phyloP scores from a whole-genome alignment of 2,888 invertebrate species.

The Incurvaria masculella region DNA sequence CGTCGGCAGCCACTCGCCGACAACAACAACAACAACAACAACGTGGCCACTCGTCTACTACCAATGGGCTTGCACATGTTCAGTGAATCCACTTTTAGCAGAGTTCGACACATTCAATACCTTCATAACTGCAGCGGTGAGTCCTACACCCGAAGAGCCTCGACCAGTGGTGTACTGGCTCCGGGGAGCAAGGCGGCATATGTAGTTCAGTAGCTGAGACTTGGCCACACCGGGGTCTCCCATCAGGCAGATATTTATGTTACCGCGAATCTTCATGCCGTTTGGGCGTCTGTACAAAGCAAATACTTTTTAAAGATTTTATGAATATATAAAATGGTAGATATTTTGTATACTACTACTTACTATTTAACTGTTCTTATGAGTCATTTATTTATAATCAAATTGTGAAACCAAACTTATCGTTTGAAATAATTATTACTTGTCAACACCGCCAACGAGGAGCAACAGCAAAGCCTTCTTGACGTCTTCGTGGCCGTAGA shows the following conservation, averaged over 20 bases:
- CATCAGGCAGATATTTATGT: slow-evolving; percentile 98
- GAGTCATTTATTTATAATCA: not conserved
- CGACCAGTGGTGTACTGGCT: slow-evolving; percentile 95
- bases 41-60: no score
- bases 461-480: slow-evolving; percentile 94
- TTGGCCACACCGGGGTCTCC: slow-evolving; percentile 99
- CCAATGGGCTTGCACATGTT: no score
- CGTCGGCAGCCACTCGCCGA: no score
- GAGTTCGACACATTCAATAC: no score
- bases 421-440: slow-evolving; percentile 29
- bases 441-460: slow-evolving; percentile 89
- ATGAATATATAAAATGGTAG: not conserved
- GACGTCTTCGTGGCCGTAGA: slow-evolving; percentile 96
- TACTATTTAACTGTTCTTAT: not conserved
- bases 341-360: not conserved
- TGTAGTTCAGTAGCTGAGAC: slow-evolving; percentile 93
- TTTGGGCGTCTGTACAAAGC: slow-evolving; percentile 61
- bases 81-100: no score
- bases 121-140: slow-evolving; percentile 98
- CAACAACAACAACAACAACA: no score
- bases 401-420: not conserved
- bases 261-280: slow-evolving; percentile 97
- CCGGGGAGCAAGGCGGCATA: slow-evolving; percentile 88
- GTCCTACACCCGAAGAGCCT: slow-evolving; percentile 97
- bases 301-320: not conserved